Conservation (phyloP, 1,140 invertebrate species). For the Scaptomyza pallida region DNA sequence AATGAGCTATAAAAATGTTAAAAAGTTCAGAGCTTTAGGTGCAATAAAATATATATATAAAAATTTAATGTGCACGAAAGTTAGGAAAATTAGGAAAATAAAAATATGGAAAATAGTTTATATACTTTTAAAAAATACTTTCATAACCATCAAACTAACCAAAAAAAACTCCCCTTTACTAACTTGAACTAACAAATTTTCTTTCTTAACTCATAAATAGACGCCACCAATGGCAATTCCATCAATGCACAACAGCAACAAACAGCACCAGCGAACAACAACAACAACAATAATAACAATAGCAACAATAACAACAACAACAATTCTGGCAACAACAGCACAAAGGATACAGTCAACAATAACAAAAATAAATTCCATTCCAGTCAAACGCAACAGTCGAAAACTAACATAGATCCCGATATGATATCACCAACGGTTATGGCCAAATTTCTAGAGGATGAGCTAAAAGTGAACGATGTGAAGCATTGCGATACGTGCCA, state of each 20-base stretch:
- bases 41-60: too few relatives aligned
- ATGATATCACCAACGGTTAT: slow-evolving; percentile 96
- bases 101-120: too few relatives aligned
- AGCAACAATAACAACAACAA: slow-evolving; percentile 43
- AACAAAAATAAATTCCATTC: slow-evolving; percentile 52
- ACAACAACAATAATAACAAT: slow-evolving; percentile 49
- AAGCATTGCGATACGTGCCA: slow-evolving; percentile 93
- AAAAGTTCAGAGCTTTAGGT: too few relatives aligned
- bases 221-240: slow-evolving; percentile 50
- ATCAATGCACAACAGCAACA: slow-evolving; percentile 12
- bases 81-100: too few relatives aligned
- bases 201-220: neutral
- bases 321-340: slow-evolving; percentile 52
- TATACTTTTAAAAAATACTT: neutral
- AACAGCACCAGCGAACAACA: slow-evolving; percentile 46
- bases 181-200: neutral
- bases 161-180: neutral
- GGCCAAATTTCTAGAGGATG: slow-evolving; percentile 95
- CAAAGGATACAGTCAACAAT: slow-evolving; percentile 56
- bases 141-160: neutral
- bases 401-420: slow-evolving; percentile 86
- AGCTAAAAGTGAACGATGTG: slow-evolving; percentile 89
- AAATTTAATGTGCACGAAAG: too few relatives aligned
- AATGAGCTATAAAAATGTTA: too few relatives aligned
- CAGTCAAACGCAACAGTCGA: slow-evolving; percentile 48